Percentiles rank a stretch among this genome's conserved stretches.
These are phyloP conservation scores for Chondrilla cf. caribensis DNA, from an alignment of 37 sponge, comb jelly and placozoan genomes.

Conservation along the genomic window DNA sequence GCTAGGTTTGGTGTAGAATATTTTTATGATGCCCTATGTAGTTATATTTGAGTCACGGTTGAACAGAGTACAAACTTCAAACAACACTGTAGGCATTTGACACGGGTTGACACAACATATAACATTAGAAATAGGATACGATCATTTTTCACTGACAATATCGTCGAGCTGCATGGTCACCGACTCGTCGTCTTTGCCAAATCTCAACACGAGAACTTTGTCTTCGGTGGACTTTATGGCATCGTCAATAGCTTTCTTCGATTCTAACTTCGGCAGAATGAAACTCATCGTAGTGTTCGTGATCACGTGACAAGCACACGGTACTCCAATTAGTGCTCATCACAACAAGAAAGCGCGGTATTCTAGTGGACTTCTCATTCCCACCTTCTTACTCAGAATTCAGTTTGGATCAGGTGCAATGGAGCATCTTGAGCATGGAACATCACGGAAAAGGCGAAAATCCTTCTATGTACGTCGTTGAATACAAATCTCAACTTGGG, in stretches of 20 bases:
- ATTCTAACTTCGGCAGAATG: slow-evolving; percentile 12
- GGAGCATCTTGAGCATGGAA: neutral
- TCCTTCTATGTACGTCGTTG: neutral
- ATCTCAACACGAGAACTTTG: slow-evolving; percentile 81
- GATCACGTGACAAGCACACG: neutral
- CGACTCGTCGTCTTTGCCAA: slow-evolving; percentile 74
- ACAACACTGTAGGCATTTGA: neutral
- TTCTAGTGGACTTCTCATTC: no score
- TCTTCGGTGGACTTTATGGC: slow-evolving; percentile 82
- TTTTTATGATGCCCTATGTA: no score
- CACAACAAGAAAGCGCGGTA: no score
- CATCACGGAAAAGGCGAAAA: neutral
- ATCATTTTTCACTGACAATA: slow-evolving; percentile 58
- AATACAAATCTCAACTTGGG: neutral
- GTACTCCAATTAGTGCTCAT: no score
- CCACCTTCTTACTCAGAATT: no score
- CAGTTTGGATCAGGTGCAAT: no score
- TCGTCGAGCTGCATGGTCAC: slow-evolving; percentile 83
- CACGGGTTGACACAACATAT: no score
- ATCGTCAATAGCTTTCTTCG: slow-evolving; percentile 74
- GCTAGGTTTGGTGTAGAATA: no score
- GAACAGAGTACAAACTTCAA: no score
- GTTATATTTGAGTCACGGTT: no score
- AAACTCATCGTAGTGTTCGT: neutral
- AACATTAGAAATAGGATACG: neutral